A percentile compares a stretch with the other conserved stretches of the same genome.
phyloP scores from a whole-genome alignment of 2,113 vertebrate species.

The Gopherus evgoodei region DNA sequence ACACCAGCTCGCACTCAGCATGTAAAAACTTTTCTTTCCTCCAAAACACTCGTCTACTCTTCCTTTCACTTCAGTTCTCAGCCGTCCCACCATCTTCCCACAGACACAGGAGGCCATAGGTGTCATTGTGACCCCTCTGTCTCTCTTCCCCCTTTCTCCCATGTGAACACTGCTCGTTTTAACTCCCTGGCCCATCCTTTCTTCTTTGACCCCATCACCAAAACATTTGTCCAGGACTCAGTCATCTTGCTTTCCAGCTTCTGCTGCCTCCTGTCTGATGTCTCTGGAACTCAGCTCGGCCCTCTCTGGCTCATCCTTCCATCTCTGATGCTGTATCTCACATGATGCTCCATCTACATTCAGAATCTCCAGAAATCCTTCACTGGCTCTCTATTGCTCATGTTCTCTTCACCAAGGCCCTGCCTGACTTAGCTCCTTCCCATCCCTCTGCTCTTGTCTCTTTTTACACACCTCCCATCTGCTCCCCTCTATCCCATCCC shows the following conservation, averaged over 20 bases:
- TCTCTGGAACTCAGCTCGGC: background rate
- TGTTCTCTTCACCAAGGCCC: background rate
- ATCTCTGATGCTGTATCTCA: background rate
- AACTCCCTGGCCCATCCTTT: background rate
- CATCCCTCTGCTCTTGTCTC: background rate
- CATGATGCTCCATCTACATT: background rate
- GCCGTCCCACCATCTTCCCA: background rate
- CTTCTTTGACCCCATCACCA: background rate
- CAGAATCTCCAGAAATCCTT: background rate
- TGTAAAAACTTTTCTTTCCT: background rate
- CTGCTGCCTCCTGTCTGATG: background rate
- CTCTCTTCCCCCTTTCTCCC: too few species aligned
- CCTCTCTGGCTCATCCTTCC: background rate
- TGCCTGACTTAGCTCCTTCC: background rate
- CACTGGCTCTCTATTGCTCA: background rate
- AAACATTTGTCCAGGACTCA: background rate
- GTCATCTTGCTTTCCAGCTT: background rate
- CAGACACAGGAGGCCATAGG: background rate
- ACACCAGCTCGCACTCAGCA: background rate
- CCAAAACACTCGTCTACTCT: background rate
- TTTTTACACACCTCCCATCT: background rate
- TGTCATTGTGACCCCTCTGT: background rate
- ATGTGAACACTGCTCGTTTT: background rate
- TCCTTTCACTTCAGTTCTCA: background rate
- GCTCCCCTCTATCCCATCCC: too few species aligned